phyloP scores from a whole-genome alignment of 2,888 invertebrate genomes.

The Limnephilus rhombicus region DNA sequence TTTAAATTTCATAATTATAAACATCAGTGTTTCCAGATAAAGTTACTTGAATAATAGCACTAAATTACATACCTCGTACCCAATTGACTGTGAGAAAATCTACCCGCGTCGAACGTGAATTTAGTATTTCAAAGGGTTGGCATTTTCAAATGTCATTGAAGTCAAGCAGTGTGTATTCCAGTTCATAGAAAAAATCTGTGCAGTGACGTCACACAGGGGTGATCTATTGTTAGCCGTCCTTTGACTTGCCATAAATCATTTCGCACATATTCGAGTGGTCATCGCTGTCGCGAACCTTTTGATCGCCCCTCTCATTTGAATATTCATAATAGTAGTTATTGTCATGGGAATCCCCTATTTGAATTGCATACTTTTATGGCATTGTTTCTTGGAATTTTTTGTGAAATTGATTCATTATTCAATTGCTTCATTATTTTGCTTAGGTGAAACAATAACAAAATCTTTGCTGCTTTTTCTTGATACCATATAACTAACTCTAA shows the following conservation, averaged over 20 bases:
- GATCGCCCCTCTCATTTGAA: slow-evolving; percentile 56
- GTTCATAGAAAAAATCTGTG: slow-evolving; percentile 30
- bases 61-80: not conserved
- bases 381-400: slow-evolving; percentile 10
- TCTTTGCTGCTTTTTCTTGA: not conserved
- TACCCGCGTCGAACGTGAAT: slow-evolving; percentile 34
- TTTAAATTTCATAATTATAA: not conserved
- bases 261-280: slow-evolving; percentile 63
- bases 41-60: not conserved
- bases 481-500: not conserved
- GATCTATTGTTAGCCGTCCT: slow-evolving; percentile 48
- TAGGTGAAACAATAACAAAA: not conserved
- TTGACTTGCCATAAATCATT: slow-evolving; percentile 56
- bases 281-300: slow-evolving; percentile 59
- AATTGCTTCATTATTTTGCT: not conserved
- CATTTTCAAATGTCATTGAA: slow-evolving; percentile 53
- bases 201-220: slow-evolving; percentile 57
- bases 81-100: slow-evolving; percentile 56
- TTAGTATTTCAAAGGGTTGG: slow-evolving; percentile 36
- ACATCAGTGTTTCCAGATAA: not conserved
- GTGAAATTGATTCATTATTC: not conserved
- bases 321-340: slow-evolving; percentile 50
- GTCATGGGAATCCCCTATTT: slow-evolving; percentile 62
- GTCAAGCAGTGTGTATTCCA: slow-evolving; percentile 42
- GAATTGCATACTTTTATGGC: slow-evolving; percentile 1